A percentile compares a stretch with the other conserved stretches of the same genome.
These are phyloP conservation scores for Tilapia sparmanii DNA, from an alignment of 2,113 vertebrate genomes.

Conservation along the genomic window DNA sequence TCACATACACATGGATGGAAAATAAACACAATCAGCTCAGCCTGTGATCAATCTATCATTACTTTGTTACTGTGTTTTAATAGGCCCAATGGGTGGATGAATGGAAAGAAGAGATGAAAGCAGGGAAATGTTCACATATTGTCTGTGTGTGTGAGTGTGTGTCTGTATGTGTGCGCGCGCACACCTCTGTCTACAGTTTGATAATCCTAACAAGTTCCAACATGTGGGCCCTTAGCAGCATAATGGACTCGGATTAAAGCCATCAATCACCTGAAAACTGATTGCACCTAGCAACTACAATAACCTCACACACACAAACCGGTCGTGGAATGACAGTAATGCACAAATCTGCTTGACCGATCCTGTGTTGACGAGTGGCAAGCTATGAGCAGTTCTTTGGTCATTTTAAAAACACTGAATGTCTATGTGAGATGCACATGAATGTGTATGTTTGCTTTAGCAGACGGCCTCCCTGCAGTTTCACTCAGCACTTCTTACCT, in stretches of 20 bases:
- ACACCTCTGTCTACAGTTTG: conserved; percentile 31
- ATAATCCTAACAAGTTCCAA: conserved; percentile 62
- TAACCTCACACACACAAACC: conserved; percentile 10
- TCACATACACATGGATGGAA: not conserved
- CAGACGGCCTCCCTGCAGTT: not conserved
- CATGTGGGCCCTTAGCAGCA: conserved; percentile 39
- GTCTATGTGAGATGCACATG: not conserved
- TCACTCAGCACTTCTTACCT: conserved; percentile 36
- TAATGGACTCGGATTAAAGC: conserved; percentile 41
- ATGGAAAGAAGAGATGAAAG: conserved; percentile 26
- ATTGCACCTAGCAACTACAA: conserved; percentile 11
- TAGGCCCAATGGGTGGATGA: not conserved
- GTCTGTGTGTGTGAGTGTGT: not conserved
- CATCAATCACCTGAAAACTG: conserved; percentile 48
- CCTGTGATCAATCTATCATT: conserved; percentile 20
- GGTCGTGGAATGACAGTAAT: not conserved
- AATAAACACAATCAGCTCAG: conserved; percentile 32
- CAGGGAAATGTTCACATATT: not conserved
- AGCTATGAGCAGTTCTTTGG: not conserved
- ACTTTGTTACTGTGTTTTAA: conserved; percentile 25
- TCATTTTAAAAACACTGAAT: not conserved
- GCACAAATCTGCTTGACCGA: not conserved
- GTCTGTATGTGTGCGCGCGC: not conserved
- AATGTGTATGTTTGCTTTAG: not conserved
- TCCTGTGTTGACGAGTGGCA: not conserved